Evolutionary conservation across 2,797 vertebrate species (phyloP), one percentile per base, ranked within the genome.

Genomic region (Otolemur crassicaudatus): DNA sequence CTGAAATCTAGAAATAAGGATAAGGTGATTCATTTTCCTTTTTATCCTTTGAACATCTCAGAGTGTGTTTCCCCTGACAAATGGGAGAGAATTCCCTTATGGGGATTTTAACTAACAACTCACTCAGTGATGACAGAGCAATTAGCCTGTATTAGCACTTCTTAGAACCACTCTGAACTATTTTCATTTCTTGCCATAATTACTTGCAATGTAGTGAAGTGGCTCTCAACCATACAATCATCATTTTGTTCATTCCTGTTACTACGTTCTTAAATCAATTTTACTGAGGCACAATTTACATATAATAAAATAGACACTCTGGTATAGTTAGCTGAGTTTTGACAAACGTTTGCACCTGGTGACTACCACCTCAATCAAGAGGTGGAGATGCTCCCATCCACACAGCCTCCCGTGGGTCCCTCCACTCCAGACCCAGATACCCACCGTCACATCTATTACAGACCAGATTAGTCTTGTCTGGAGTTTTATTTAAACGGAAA

Each of bases 71-170:
- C 61, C 75, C 61, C 34, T 93, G 53, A 61, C 65, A 90, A 40
- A 53, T 58, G 40, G 40, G 34, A 96, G 61, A 87, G 75, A 87
- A 87, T 92, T 83, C 46, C 43, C 69, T 91, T 53, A 31, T 8
- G 27, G 86, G 56, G 23, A 96, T 80, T 95, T 92, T 40, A 80
- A 89, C 83, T 94, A 87, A 93, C 83, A 87, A 58, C 23, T 92
- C 79, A 34, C 70, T 95, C 88, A 87, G 37, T 2, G 12, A 46
- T 58, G 60, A 80, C 92, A 91, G 70, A 80, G 72, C 83, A 94
- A 85, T 96, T 73, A 91, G 40, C 86, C 43, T 40, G 10, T 69
- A 73, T 96, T 31, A 83, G 46, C 17, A 17, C 87, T 67, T 88
- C 61, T 43, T 83, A 90, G 91, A 88, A 67, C 27, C 79, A 53